Evolutionary conservation across 2,113 vertebrate species (phyloP), one percentile per base, ranked within the genome.

Genomic region (Meleagris gallopavo): DNA sequence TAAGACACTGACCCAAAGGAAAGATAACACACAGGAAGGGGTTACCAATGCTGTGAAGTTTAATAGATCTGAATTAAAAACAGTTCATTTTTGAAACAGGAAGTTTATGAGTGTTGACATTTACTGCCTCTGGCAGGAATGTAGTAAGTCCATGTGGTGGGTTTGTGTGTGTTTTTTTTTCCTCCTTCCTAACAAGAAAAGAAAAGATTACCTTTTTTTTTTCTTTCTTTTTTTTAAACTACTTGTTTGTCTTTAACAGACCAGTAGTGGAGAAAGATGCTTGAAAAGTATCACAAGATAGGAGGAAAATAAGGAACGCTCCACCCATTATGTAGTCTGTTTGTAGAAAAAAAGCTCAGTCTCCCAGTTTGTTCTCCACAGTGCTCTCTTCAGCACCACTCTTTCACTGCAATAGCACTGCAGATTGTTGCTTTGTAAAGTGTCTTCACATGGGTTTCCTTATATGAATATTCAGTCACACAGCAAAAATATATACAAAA

Each of bases 11-110:
- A 52, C 58, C 73, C 43, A 75, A 27, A 10, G 86, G 52, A 88
- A 84, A 34, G 81, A 45, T 30, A 72, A n/a, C 83, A 79, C 83
- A 61, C 85, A 93, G 85, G 76, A 95, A 94, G 57, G 87, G 80
- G 85, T 95, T 91, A 83, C 82, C 55, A 61, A 55, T 77, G 60
- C 65, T 70, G 27, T 69, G 87, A 77, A 40, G 1, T 83, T 93
- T 96, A 95, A 94, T 86, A 73, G 89, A 27, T 71, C 88, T 88
- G 83, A 86, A 90, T 84, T 83, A 88, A 91, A 91, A 91, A 30
- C 38, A 62, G 22, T 75, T 91, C 70, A 86, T 90, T 93, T 94
- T 90, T 65, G 94, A 94, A 87, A 73, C 86, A 93, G 88, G 86
- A 91, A 94, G 83, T 93, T 80, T 32, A 81, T 65, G 78, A 57